Conservation (phyloP, 1,140 invertebrate species). For the Arctopsyche grandis region DNA sequence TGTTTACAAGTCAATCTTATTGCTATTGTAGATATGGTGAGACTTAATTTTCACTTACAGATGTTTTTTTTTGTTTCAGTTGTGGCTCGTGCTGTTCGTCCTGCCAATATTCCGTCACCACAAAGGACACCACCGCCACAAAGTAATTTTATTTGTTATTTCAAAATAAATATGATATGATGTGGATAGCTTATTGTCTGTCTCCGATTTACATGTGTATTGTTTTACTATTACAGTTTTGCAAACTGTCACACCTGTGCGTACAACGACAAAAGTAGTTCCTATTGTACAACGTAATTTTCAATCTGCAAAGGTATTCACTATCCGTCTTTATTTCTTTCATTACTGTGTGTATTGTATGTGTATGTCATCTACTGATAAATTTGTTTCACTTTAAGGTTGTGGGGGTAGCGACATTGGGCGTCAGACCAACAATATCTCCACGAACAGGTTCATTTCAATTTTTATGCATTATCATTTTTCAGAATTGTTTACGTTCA, state of each 20-base stretch:
- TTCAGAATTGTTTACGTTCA: too few relatives aligned
- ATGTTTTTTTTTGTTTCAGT: slow-evolving; percentile 45
- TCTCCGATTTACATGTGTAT: not conserved
- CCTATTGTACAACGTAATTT: slow-evolving; percentile 50
- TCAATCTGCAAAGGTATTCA: slow-evolving; percentile 47
- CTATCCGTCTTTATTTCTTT: not conserved
- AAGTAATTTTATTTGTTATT: slow-evolving; percentile 41
- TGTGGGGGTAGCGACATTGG: slow-evolving; percentile 48
- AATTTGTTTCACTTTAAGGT: slow-evolving; percentile 38
- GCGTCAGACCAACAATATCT: slow-evolving; percentile 46
- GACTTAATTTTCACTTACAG: not conserved
- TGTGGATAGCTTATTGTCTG: not conserved
- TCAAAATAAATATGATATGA: not conserved
- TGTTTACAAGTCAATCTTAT: not conserved
- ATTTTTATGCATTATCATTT: not conserved
- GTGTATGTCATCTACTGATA: not conserved
- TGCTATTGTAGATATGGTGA: not conserved
- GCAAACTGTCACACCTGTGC: slow-evolving; percentile 45
- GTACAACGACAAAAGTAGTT: slow-evolving; percentile 49
- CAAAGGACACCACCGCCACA: slow-evolving; percentile 52
- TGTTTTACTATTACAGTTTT: slow-evolving; percentile 38
- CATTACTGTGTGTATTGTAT: too few relatives aligned
- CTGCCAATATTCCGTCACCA: slow-evolving; percentile 46
- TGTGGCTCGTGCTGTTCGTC: slow-evolving; percentile 46
- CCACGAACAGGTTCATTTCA: slow-evolving; percentile 39